These are phyloP conservation scores for Scrobipalpa atriplicella DNA, from an alignment of 2,888 invertebrate genomes.

Conservation along the genomic window DNA sequence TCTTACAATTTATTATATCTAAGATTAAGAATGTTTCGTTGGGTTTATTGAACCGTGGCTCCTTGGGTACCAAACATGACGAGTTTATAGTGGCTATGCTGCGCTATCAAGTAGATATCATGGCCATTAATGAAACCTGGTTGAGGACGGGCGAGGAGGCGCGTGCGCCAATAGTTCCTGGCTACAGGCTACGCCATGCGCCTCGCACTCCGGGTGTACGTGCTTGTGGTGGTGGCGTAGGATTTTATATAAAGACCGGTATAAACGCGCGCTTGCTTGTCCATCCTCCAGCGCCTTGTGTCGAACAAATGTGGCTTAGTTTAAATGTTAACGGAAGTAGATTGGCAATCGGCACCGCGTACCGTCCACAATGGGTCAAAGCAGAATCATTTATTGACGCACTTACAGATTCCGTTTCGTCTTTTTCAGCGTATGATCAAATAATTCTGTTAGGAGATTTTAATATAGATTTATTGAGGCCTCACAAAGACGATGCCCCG, in stretches of 20 bases:
- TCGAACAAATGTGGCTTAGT: neutral
- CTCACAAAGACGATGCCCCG: neutral
- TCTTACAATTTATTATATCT: too few relatives aligned
- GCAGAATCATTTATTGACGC: neutral
- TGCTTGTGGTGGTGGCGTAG: too few relatives aligned
- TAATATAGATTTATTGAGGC: neutral
- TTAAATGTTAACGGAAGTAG: neutral
- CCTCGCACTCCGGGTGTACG: too few relatives aligned
- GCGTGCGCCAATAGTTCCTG: too few relatives aligned
- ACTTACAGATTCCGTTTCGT: neutral
- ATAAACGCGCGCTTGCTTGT: neutral
- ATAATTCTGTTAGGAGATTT: neutral
- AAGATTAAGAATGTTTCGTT: too few relatives aligned
- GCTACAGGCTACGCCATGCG: too few relatives aligned
- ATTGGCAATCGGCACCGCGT: neutral
- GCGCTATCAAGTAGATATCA: too few relatives aligned
- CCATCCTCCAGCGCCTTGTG: neutral
- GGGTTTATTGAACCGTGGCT: too few relatives aligned
- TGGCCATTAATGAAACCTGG: too few relatives aligned
- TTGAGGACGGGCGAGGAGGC: too few relatives aligned
- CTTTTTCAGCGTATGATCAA: neutral
- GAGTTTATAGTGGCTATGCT: too few relatives aligned
- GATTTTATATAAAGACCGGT: neutral
- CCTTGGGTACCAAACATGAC: too few relatives aligned
- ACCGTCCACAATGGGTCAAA: neutral